Conservation (phyloP, 2,888 invertebrate species). For the Tiliacea citrago region DNA sequence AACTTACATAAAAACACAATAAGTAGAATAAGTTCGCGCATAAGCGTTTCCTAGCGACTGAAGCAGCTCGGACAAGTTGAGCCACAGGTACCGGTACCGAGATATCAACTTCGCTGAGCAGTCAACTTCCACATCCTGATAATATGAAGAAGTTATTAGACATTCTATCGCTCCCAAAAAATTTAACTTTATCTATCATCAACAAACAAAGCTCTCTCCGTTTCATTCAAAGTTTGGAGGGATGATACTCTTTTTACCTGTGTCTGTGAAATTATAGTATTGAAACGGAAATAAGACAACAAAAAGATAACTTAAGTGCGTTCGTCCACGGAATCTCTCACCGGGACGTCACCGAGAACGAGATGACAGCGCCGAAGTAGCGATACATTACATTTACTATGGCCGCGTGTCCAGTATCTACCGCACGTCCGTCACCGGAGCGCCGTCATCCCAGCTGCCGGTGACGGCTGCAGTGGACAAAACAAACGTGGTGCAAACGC, state of each 20-base stretch:
- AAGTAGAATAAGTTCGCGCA: conserved; percentile 92
- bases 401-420: too few relatives aligned
- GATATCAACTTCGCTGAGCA: conserved; percentile 90
- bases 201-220: not conserved
- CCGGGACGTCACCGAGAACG: not conserved
- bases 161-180: not conserved
- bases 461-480: not conserved
- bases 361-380: not conserved
- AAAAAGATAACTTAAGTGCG: not conserved
- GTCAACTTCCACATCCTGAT: conserved; percentile 90
- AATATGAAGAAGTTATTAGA: not conserved
- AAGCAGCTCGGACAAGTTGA: conserved; percentile 92
- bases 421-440: not conserved
- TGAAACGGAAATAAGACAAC: not conserved
- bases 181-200: too few relatives aligned
- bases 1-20: conserved; percentile 92
- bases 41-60: conserved; percentile 93
- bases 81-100: conserved; percentile 92
- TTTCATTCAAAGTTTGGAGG: not conserved
- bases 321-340: not conserved
- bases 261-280: not conserved
- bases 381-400: not conserved
- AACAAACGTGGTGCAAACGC: too few relatives aligned
- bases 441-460: not conserved
- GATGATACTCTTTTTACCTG: not conserved